Evolutionary conservation across 1,140 invertebrate species (phyloP), one percentile per base, ranked within the genome.

Genomic region (Philotrypesis tridentata): DNA sequence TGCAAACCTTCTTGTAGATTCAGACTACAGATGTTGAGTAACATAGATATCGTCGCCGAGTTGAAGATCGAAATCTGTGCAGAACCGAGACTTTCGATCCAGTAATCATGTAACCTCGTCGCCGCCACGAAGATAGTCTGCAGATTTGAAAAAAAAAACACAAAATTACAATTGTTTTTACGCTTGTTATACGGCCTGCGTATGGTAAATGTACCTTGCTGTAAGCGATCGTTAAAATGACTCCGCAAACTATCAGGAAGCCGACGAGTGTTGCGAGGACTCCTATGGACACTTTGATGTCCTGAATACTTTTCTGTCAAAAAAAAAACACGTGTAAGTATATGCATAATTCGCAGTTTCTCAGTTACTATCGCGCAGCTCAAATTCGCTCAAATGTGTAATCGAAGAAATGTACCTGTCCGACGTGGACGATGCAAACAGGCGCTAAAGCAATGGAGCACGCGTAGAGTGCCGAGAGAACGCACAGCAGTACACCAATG

Each of bases 1-100:
- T 27, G 8, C n/a, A 27, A 29, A 86, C 85, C 85, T 85, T 87
- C 85, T 67, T 84, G 84, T 29, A 87, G 68, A 61, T 87, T 83
- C 6, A 85, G 63, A 79, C 81, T 85, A 61, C 76, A 87, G 23
- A 85, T 85, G 76, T 87, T 87, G 14, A 87, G 72, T 11, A 87
- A 60, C 3, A 84, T 40, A 21, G 85, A 84, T 14, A 83, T 83
- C 1, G 84, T 73, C n/a, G 80, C 37, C 0, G 67, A 67, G 29
- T 79, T 84, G 37, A 87, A 87, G 1, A 83, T 21, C 8, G 84
- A 83, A 33, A 87, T 85, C 33, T 85, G 82, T 3, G 82, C 85
- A 33, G 68, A 25, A 40, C 70, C 75, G 27, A 87, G 75, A 40
- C 48, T 84, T 27, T 85, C 80, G 8, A 87, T 65, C 86, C 86